Base-by-base conservation (phyloP, 2,797 vertebrate genomes). In the Steatocranus sp. region DNA sequence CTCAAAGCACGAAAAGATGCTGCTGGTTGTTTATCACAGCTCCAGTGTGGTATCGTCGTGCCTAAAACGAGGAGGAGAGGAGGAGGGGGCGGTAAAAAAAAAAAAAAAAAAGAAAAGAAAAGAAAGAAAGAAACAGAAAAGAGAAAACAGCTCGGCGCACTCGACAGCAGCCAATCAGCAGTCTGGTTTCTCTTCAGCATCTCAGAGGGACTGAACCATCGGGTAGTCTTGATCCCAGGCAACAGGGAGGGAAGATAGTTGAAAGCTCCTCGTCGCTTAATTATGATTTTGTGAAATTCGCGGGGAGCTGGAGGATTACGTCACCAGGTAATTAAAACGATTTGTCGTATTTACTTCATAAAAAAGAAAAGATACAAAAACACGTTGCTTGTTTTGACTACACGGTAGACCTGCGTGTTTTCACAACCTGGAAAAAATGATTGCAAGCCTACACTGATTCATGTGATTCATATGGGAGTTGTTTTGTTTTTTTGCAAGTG, bases 91-190 rank as follows among this genome's bases (percentile, higher is more conserved):
- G n/a, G 34, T 20, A 56, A 30, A 54, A 25, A 30, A 56, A 5
- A 46, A 17, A 8, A 32, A 10, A 36, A 5, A 3, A 51, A 56
- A 30, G 32, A 54, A 23, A 56, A 41, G 43, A 41, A 5, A 48
- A 17, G 8, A 56, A 58, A 41, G 75, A 78, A 27, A 68, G 41
- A 75, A 50, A 6, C 36, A 1, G 53, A 18, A 58, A 34, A 34
- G 56, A 75, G 32, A 78, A 78, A 92, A 82, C 84, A 79, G 79
- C 81, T 79, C 73, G 83, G 58, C 61, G 46, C 81, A 36, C 56
- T 32, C 63, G 41, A 75, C 74, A 6, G 79, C 87, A 94, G 91
- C 96, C 96, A 96, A 96, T 96, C 95, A 95, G 93, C 77, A 83
- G 66, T 49, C 90, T 88, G 83, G 83, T 92, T 91, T 93, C 93